Evolutionary conservation across 2,113 vertebrate species (phyloP).

Genomic region (Sander vitreus): DNA sequence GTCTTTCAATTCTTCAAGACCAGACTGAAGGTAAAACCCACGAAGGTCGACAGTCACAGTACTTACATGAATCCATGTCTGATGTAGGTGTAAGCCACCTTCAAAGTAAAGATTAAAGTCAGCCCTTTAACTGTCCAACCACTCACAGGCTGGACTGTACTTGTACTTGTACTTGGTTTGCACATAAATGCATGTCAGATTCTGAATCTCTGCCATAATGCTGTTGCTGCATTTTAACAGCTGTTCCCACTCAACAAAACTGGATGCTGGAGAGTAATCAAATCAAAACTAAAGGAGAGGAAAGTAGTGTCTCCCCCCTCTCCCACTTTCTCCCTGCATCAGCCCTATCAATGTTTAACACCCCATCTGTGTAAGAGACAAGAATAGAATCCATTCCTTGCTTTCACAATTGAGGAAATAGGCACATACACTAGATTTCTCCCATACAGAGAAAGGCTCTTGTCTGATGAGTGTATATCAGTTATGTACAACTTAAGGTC

Average conservation of each 20-base stretch:
- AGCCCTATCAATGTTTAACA: constrained; percentile 70
- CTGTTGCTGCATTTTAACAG: constrained; percentile 16
- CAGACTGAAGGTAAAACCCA: neutral
- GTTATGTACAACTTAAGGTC: constrained; percentile 27
- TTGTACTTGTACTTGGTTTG: neutral
- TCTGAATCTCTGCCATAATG: constrained; percentile 6
- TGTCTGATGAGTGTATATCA: constrained; percentile 12
- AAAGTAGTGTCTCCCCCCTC: neutral
- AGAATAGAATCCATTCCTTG: constrained; percentile 61
- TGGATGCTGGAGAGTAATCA: constrained; percentile 25
- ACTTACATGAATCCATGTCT: neutral
- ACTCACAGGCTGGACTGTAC: neutral
- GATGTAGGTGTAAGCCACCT: neutral
- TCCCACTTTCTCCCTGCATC: constrained; percentile 36
- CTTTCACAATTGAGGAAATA: constrained; percentile 42
- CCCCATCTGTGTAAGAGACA: constrained; percentile 56
- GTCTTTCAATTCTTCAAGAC: neutral
- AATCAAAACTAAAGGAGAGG: constrained; percentile 9
- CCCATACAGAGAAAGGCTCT: constrained; percentile 3
- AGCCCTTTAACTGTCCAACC: neutral
- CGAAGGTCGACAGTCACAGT: neutral
- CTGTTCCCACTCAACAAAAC: constrained; percentile 33
- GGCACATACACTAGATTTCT: constrained; percentile 26
- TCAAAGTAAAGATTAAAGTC: neutral
- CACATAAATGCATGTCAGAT: neutral